Evolutionary conservation across 2,113 vertebrate genomes (phyloP).

Genomic region (Pithys albifrons): DNA sequence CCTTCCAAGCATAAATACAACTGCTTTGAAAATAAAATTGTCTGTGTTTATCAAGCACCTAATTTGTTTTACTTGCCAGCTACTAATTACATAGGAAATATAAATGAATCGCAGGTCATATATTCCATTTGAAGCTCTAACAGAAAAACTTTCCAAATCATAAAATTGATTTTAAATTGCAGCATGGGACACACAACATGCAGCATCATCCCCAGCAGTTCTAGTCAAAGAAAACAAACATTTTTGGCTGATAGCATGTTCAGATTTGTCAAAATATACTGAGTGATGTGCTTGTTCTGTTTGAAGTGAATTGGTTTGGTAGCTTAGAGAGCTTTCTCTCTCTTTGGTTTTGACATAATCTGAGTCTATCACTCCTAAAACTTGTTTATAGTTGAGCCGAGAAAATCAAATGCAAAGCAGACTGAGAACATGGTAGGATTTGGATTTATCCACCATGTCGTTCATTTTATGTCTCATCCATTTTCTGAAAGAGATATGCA

Average conservation of each 20-base stretch:
- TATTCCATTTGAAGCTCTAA: conserved; percentile 50
- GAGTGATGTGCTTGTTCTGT: neutral
- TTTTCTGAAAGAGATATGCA: conserved; percentile 56
- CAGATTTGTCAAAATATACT: conserved; percentile 20
- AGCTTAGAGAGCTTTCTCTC: conserved; percentile 10
- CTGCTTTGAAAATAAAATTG: conserved; percentile 79
- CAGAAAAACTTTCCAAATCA: conserved; percentile 38
- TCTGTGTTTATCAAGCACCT: conserved; percentile 75
- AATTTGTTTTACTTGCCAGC: conserved; percentile 78
- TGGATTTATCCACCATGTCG: conserved; percentile 37
- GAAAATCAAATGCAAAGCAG: conserved; percentile 46
- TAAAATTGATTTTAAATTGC: conserved; percentile 13
- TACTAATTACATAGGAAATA: conserved; percentile 76
- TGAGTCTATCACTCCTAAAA: conserved; percentile 11
- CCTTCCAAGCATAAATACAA: conserved; percentile 76
- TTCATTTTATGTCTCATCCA: conserved; percentile 51
- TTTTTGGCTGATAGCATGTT: conserved; percentile 10
- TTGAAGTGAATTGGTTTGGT: conserved; percentile 19
- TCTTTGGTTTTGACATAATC: neutral
- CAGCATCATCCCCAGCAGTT: neutral
- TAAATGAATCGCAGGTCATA: conserved; percentile 67
- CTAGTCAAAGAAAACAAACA: conserved; percentile 1
- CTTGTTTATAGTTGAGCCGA: conserved; percentile 14
- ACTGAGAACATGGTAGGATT: neutral
- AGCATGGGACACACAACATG: neutral